Evolutionary conservation across 2,888 invertebrate species (phyloP).

Genomic region (Furcula furcula): DNA sequence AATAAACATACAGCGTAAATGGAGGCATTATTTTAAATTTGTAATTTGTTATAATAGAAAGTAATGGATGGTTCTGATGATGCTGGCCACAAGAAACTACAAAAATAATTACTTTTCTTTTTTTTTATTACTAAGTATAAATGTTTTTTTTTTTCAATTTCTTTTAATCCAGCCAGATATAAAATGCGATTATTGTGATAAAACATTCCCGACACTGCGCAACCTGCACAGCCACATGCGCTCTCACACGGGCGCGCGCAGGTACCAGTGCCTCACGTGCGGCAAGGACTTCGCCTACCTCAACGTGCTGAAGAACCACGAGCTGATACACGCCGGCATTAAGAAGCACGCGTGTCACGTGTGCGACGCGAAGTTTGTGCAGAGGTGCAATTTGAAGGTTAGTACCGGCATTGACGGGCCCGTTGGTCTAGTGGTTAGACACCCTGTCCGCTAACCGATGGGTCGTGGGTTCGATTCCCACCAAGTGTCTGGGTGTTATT

Average conservation of each 20-base stretch:
- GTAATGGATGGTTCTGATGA: too few relatives aligned
- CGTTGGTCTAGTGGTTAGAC: too few relatives aligned
- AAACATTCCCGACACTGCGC: conserved; percentile 78
- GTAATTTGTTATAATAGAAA: too few relatives aligned
- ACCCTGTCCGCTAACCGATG: too few relatives aligned
- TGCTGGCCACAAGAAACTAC: too few relatives aligned
- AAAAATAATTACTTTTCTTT: too few relatives aligned
- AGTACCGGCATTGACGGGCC: neutral
- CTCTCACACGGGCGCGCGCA: conserved; percentile 81
- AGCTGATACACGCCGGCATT: conserved; percentile 85
- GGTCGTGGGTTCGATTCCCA: too few relatives aligned
- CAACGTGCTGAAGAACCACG: conserved; percentile 86
- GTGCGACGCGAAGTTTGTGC: conserved; percentile 83
- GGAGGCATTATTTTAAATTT: too few relatives aligned
- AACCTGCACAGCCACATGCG: conserved; percentile 83
- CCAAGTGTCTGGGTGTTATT: too few relatives aligned
- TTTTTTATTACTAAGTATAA: too few relatives aligned
- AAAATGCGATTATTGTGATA: conserved; percentile 70
- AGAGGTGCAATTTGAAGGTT: conserved; percentile 72
- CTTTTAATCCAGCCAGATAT: conserved; percentile 72
- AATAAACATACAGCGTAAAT: too few relatives aligned
- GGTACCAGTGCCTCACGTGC: conserved; percentile 83
- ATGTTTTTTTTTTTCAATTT: too few relatives aligned
- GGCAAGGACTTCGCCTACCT: conserved; percentile 85
- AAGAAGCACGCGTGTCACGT: conserved; percentile 86